Conservation (phyloP, 1,140 invertebrate species). For the Drosophila tropicalis region DNA sequence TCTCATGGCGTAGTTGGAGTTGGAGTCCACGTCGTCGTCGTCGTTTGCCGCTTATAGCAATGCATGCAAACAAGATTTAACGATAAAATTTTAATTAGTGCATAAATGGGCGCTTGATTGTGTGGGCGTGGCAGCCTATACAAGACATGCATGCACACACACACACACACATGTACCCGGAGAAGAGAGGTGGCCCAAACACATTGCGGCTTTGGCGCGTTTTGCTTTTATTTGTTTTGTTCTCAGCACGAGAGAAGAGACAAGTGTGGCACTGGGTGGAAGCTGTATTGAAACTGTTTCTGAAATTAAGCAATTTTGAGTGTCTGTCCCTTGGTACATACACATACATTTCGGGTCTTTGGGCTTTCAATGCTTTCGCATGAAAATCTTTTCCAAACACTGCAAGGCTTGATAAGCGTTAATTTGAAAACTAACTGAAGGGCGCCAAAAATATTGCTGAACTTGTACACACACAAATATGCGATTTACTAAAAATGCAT, state of each 20-base stretch:
- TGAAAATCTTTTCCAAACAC: slow-evolving; percentile 9
- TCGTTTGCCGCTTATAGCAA: slow-evolving; percentile 64
- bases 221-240: slow-evolving; percentile 71
- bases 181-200: slow-evolving; percentile 33
- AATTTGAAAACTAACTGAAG: slow-evolving; percentile 36
- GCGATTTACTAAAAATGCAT: background rate
- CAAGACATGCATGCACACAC: slow-evolving; percentile 51
- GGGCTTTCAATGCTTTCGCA: slow-evolving; percentile 1
- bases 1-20: background rate
- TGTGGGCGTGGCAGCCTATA: slow-evolving; percentile 67
- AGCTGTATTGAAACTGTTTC: background rate
- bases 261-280: background rate
- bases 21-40: background rate
- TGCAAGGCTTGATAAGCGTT: slow-evolving; percentile 47
- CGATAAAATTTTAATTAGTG: slow-evolving; percentile 82
- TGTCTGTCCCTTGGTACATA: slow-evolving; percentile 31
- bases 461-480: background rate
- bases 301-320: slow-evolving; percentile 62
- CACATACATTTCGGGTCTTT: background rate
- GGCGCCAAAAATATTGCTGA: background rate
- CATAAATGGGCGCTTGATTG: slow-evolving; percentile 80
- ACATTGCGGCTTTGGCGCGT: slow-evolving; percentile 73
- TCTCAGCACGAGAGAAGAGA: slow-evolving; percentile 16
- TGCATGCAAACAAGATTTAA: slow-evolving; percentile 82
- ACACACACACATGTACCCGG: slow-evolving; percentile 6